Percentiles rank a stretch among this genome's conserved stretches.
Conservation (phyloP, 1,140 invertebrate genomes). For the Ditylenchus dipsaci region DNA sequence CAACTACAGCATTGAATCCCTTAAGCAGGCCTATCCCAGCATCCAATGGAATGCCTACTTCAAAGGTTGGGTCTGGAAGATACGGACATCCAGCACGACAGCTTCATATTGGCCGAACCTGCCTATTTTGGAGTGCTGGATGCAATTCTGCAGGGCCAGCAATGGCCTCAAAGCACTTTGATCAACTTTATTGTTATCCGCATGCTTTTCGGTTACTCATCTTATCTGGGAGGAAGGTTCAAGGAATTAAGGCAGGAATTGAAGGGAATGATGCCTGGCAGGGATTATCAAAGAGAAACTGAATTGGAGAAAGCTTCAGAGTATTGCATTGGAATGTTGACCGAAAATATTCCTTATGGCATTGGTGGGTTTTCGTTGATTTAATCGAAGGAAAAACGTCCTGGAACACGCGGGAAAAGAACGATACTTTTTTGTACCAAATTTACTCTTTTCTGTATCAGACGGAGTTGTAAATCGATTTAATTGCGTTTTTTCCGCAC, state of each 20-base stretch:
- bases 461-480: too few species aligned
- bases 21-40: conserved; percentile 20
- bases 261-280: neutral
- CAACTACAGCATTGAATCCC: conserved; percentile 24
- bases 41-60: conserved; percentile 37
- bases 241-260: neutral
- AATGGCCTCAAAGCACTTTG: conserved; percentile 20
- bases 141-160: conserved; percentile 24
- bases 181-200: conserved; percentile 44
- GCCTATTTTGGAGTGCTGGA: conserved; percentile 35
- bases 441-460: too few species aligned
- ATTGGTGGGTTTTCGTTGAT: conserved; percentile 2
- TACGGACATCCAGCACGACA: conserved; percentile 1
- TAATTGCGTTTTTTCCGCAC: too few species aligned
- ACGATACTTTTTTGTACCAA: too few species aligned
- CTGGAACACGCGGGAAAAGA: too few species aligned
- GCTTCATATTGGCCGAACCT: conserved; percentile 36
- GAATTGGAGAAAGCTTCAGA: conserved; percentile 1
- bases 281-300: neutral
- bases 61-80: conserved; percentile 5
- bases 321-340: conserved; percentile 14
- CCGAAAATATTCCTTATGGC: conserved; percentile 38
- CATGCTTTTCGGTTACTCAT: conserved; percentile 5
- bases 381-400: neutral
- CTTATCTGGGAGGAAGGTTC: conserved; percentile 7